Conservation (phyloP, 2,113 vertebrate genomes). For the Crypturellus undulatus region DNA sequence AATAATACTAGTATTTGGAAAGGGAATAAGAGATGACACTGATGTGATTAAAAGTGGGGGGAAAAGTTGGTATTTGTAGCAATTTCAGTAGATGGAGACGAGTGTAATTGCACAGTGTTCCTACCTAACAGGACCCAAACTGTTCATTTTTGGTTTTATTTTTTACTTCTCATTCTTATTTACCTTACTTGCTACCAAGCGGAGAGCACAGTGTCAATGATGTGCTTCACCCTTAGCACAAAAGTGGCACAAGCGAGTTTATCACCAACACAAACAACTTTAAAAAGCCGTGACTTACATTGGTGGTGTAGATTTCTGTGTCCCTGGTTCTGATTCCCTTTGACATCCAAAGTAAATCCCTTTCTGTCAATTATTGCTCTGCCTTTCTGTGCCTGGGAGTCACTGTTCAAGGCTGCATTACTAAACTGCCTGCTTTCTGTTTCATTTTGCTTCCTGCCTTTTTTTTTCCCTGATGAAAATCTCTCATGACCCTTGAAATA, state of each 20-base stretch:
- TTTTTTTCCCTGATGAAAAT: not conserved
- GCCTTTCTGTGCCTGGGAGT: not conserved
- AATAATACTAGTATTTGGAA: not conserved
- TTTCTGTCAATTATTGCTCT: not conserved
- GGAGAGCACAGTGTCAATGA: rapidly evolving
- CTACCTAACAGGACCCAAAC: not conserved
- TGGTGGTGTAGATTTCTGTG: not conserved
- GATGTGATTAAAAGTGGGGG: not conserved
- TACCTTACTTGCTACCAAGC: not conserved
- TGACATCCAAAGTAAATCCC: not conserved
- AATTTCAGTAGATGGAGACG: not conserved
- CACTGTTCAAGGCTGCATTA: not conserved
- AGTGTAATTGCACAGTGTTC: not conserved
- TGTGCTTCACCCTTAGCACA: not conserved
- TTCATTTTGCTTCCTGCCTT: not conserved
- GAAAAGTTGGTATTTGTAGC: not conserved
- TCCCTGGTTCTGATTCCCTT: not conserved
- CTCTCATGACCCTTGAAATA: not conserved
- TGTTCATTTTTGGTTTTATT: not conserved
- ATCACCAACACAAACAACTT: not conserved
- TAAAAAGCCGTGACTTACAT: not conserved
- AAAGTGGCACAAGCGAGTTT: not conserved
- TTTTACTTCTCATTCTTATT: not conserved
- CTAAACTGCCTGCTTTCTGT: not conserved
- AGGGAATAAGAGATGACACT: not conserved